Evolutionary conservation across 2,113 vertebrate genomes (phyloP), one percentile per base, ranked within the genome.

Genomic region (Sinocyclocheilus maitianheensis): DNA sequence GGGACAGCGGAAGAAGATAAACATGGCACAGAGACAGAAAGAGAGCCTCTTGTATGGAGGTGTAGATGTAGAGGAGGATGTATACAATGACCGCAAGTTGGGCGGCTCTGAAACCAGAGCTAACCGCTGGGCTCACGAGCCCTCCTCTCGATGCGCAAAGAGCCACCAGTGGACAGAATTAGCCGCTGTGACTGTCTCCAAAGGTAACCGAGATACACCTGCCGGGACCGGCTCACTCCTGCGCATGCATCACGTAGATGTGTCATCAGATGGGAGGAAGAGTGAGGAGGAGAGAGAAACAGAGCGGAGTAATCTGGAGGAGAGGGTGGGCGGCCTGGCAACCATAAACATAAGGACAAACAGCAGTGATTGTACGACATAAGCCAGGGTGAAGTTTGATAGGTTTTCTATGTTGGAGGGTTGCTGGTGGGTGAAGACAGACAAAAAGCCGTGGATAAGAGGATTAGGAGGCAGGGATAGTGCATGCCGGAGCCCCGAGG

Each of bases 391-490:
- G 89, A 94, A 92, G 91, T 94, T 92, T 92, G 93, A 92, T 92
- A 93, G 88, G 71, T 86, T 89, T 93, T 91, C 89, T 89, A 88
- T 92, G 87, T 83, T 48, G 87, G 77, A 76, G 67, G 85, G 81
- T 69, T 80, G 67, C 77, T 84, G 24, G 71, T 46, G 80, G 84
- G 74, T 65, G 79, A 85, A 92, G 91, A 94, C 91, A 92, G 91
- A 95, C 95, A 95, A 95, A 95, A 95, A 93, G 89, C 90, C 94
- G 90, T 92, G 90, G 93, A 91, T 96, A 96, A 95, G 93, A 94
- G 93, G 97, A 94, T 95, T 94, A 94, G 84, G 16, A 90, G 92
- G 90, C 86, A 86, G 91, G 95, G 93, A 96, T 90, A 94, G 95
- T 94, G 94, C 93, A 87, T 10, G 89, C 86, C 85, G 75, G 91